Base-by-base conservation (phyloP, 2,113 vertebrate species). In the Spea bombifrons region DNA sequence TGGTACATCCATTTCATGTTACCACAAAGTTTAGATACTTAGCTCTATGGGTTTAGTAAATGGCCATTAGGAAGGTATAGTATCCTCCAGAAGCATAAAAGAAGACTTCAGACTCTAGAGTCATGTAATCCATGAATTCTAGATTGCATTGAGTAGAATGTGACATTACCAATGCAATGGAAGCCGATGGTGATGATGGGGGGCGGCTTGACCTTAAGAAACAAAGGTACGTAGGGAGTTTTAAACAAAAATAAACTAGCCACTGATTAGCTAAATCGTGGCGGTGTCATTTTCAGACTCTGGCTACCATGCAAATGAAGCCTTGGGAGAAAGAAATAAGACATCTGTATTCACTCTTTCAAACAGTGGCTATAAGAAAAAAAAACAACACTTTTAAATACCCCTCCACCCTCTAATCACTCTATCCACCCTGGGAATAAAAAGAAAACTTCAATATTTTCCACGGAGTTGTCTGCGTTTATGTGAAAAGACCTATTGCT, bases 341-440 rank as follows among this genome's bases (percentile, higher is more conserved):
- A 80, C 63, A 67, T 80, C 77, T 73, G 71, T 50, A 73, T 61
- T 73, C 64, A 68, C 63, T 66, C 63, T 55, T 55, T 13, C 61
- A 72, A 73, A 71, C 59, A 72, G 59, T 71, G 76, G 67, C 67
- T 49, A 71, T 65, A 55, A 30, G 17, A 44, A 71, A 45, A 48
- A 61, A 66, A 57, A 46, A 55, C 73, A 67, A 73, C 59, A 50
- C 50, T 67, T 69, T 73, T 57, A 72, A 66, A 16, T 8, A 7
- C 50, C 70, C 68, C 59, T 77, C 76, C 59, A 44, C 69, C 48
- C 76, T 72, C 48, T 65, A 79, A 73, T 67, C 61, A 59, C 77
- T 57, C 61, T 45, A 43, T 73, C 63, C 70, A 73, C 49, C 70
- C 63, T 45, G 76, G 61, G 69, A 66, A 66, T 64, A 53, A 66